phyloP scores from a whole-genome alignment of 1,140 invertebrate species.

The Drosophila sturtevanti region DNA sequence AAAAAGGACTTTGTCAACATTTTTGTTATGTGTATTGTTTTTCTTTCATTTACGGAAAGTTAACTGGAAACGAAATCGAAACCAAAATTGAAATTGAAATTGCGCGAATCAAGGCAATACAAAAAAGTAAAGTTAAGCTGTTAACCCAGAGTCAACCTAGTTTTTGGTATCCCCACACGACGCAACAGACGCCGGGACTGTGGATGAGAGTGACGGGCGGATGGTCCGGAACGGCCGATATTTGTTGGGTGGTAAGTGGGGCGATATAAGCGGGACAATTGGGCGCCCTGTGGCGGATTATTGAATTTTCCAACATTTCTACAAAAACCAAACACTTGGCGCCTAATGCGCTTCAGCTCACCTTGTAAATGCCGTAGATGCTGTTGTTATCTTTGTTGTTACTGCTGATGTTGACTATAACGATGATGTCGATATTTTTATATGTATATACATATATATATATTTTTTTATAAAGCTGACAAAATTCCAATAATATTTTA shows the following conservation, averaged over 20 bases:
- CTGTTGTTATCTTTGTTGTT: slow-evolving; percentile 2
- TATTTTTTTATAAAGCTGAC: slow-evolving; percentile 14
- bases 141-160: slow-evolving; percentile 72
- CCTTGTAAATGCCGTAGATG: slow-evolving; percentile 28
- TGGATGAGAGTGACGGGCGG: not conserved
- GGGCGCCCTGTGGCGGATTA: slow-evolving; percentile 72
- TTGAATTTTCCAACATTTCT: slow-evolving; percentile 78
- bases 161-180: slow-evolving; percentile 43
- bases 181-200: slow-evolving; percentile 64
- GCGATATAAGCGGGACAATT: slow-evolving; percentile 28
- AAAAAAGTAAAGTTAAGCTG: slow-evolving; percentile 41
- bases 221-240: not conserved
- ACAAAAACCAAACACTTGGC: slow-evolving; percentile 62
- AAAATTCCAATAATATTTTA: slow-evolving; percentile 66
- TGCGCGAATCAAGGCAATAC: slow-evolving; percentile 33
- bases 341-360: slow-evolving; percentile 60
- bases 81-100: slow-evolving; percentile 55
- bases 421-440: slow-evolving; percentile 29
- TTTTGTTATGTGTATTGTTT: slow-evolving; percentile 41
- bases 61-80: slow-evolving; percentile 57
- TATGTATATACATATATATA: no score
- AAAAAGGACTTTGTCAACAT: slow-evolving; percentile 29
- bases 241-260: slow-evolving; percentile 41
- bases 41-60: slow-evolving; percentile 51
- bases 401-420: slow-evolving; percentile 23